These are phyloP conservation scores for Indicator indicator DNA, from an alignment of 2,113 vertebrate genomes.

Conservation along the genomic window DNA sequence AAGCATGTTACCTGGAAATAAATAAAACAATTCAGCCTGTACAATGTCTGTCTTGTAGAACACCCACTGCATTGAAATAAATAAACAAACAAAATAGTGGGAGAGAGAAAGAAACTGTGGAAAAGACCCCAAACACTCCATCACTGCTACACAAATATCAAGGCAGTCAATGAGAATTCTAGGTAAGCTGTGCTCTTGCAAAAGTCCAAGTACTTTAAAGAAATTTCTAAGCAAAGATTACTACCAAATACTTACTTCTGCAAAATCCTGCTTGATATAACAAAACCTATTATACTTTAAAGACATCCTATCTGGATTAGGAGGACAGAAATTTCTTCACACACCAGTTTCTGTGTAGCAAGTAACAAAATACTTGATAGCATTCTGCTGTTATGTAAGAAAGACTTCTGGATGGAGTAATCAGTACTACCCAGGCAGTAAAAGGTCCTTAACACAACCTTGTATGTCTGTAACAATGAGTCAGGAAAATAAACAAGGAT, in stretches of 20 bases:
- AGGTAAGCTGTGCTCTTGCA: background rate
- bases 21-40: constrained; percentile 15
- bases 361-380: background rate
- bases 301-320: background rate
- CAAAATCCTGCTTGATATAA: background rate
- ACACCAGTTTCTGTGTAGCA: background rate
- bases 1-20: constrained; percentile 52
- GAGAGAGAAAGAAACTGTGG: background rate
- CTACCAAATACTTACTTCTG: background rate
- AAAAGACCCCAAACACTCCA: background rate
- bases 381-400: background rate
- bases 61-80: background rate
- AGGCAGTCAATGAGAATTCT: background rate
- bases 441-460: background rate
- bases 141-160: background rate
- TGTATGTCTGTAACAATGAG: background rate
- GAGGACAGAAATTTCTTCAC: background rate
- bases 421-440: background rate
- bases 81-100: background rate
- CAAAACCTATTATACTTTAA: background rate
- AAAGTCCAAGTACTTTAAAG: background rate
- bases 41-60: constrained; percentile 37
- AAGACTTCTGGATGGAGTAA: background rate
- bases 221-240: background rate
- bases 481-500: background rate